Evolutionary conservation across 2,888 invertebrate species (phyloP), one percentile per base, ranked within the genome.

Genomic region (Drosophila putrida): DNA sequence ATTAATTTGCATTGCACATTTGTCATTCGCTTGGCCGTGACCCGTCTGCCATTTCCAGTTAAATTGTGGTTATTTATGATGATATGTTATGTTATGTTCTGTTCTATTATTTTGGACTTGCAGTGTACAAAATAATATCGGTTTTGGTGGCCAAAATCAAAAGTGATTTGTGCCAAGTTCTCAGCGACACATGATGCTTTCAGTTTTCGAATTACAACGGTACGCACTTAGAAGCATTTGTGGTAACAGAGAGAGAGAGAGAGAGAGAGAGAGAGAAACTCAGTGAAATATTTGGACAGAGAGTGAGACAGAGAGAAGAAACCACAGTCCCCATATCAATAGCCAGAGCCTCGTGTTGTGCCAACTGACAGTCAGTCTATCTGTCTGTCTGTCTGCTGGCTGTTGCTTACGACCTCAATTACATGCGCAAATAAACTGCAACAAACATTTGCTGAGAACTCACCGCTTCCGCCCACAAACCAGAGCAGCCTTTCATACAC

Each of bases 381-480:
- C 39, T 11, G 38, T 8, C 51, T 33, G 43, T 47, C 38, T 59
- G 44, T 55, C 39, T 68, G 41, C 58, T 62, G 61, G 67, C 55
- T 84, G 71, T 81, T 83, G 80, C 83, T 84, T 84, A 78, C 80
- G 82, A 84, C 88, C 83, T 84, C 83, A 87, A 87, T 84, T 87
- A 84, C 85, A 80, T 87, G 75, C 71, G 85, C 83, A 84, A 84
- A 84, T 84, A 84, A 82, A 87, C 73, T 84, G 88, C 88, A 84
- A 87, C 85, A 85, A 87, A 82, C 85, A 84, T 87, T 87, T 87
- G 80, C 82, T 43, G 46, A 87, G 83, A 69, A 78, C 88, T 82
- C 78, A 54, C 41, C 69, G 72, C 71, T 77, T 65, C 43, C 55
- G 49, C 60, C 60, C 72, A 43, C 49, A 59, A 57, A 63, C 13